A percentile compares a stretch with the other conserved stretches of the same genome.
phyloP scores from a whole-genome alignment of 2,888 invertebrate species.

The Cosmia trapezina region DNA sequence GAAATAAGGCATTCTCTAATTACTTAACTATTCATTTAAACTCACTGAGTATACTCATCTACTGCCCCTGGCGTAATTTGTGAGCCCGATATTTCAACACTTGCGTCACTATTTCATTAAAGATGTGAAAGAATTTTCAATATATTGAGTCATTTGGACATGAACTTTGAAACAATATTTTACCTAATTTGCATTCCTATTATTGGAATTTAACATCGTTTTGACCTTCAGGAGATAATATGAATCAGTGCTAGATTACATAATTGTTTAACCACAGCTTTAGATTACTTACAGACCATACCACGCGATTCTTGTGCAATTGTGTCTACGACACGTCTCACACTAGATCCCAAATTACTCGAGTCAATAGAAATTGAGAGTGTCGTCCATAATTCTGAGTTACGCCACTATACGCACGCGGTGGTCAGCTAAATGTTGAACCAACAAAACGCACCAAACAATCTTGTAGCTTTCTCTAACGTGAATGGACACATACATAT shows the following conservation, averaged over 20 bases:
- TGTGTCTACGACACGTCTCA: constrained; percentile 61
- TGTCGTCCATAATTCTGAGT: constrained; percentile 77
- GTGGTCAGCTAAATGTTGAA: constrained; percentile 76
- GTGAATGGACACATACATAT: constrained; percentile 72
- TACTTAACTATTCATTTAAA: constrained; percentile 44
- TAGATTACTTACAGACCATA: constrained; percentile 15
- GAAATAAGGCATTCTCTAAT: constrained; percentile 40
- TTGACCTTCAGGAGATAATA: constrained; percentile 28
- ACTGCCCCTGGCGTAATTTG: constrained; percentile 28
- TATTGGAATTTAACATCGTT: not conserved
- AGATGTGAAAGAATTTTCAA: constrained; percentile 9
- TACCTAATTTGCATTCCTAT: not conserved
- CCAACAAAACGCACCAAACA: constrained; percentile 75
- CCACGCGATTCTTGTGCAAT: constrained; percentile 59
- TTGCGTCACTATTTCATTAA: constrained; percentile 21
- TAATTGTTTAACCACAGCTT: constrained; percentile 14
- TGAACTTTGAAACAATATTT: constrained; percentile 13
- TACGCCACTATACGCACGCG: constrained; percentile 76
- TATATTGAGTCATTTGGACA: constrained; percentile 13
- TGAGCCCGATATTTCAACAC: constrained; percentile 33
- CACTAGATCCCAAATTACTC: constrained; percentile 69
- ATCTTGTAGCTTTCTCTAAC: constrained; percentile 82
- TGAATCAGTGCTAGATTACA: constrained; percentile 17
- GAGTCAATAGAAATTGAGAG: constrained; percentile 85
- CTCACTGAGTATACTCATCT: constrained; percentile 19